These are phyloP conservation scores for Smittia aterrima DNA, from an alignment of 2,888 invertebrate genomes.

Conservation along the genomic window DNA sequence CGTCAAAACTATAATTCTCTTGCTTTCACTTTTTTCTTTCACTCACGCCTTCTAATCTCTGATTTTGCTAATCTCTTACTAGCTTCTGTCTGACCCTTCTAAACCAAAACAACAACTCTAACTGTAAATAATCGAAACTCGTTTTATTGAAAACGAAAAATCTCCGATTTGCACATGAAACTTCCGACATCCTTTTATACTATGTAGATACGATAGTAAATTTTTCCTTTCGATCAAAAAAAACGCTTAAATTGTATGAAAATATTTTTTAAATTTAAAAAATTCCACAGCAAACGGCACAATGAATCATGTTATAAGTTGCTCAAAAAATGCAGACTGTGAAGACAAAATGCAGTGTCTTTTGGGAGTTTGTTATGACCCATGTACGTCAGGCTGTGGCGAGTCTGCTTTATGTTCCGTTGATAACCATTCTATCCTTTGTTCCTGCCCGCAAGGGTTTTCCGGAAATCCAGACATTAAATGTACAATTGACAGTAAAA, in stretches of 20 bases:
- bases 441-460: constrained; percentile 79
- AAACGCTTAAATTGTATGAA: neutral
- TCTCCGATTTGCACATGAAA: neutral
- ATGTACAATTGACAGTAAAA: constrained; percentile 53
- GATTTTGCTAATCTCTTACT: neutral
- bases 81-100: neutral
- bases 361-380: constrained; percentile 52
- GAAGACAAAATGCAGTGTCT: constrained; percentile 52
- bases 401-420: constrained; percentile 51
- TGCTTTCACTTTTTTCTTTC: neutral
- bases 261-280: constrained; percentile 12
- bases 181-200: constrained; percentile 1
- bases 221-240: neutral
- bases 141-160: no score
- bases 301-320: constrained; percentile 47
- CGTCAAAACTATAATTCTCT: constrained; percentile 15
- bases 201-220: constrained; percentile 26
- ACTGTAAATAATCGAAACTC: neutral
- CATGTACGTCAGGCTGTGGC: constrained; percentile 51
- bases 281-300: constrained; percentile 44
- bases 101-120: neutral
- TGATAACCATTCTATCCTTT: constrained; percentile 54
- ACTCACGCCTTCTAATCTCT: neutral
- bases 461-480: constrained; percentile 72
- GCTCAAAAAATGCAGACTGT: constrained; percentile 54